Evolutionary conservation across 2,797 vertebrate species (phyloP), one percentile per base, ranked within the genome.

Genomic region (Iguana delicatissima): DNA sequence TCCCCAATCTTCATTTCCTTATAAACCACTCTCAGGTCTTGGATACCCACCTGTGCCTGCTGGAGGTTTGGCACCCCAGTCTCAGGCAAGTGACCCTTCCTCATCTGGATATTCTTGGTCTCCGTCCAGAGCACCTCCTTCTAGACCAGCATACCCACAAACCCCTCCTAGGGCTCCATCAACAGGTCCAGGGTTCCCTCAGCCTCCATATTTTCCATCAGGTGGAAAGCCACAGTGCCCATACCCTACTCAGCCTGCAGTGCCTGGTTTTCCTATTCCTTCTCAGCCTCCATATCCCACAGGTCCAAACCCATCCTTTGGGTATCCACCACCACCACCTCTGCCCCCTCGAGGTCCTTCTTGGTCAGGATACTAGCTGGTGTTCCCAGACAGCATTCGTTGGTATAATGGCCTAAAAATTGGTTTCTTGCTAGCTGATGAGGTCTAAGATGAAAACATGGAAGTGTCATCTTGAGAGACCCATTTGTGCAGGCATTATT

Each of bases 231-330:
- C 95, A 0, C 94, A 89, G 64, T 98, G 98, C 91, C 98, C 98
- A 0, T 98, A 98, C 91, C 98, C 98, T 0, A 89, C 95, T 1
- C 98, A 98, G 92, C 95, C 98, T 13, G 95, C 95, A 29, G 98
- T 98, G 91, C 98, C 98, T 0, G 87, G 76, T 26, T 97, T 97
- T 91, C 96, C 97, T 0, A 74, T 95, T 29, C 89, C 95, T 0
- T 18, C 94, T 0, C 97, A 94, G 81, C 72, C 95, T 2, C 96
- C 96, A 0, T 97, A 96, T 50, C 94, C 96, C 0, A 3, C 94
- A 0, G 92, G 95, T 1, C 79, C 93, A 0, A 73, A 91, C 0
- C 93, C 88, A 1, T 91, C 97, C 20, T 97, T 97, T 10, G 97
- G 96, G 5, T 97, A 96, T 62, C 94, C 94, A 55, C 12, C 83